Evolutionary conservation across 2,888 invertebrate genomes (phyloP), one percentile per base, ranked within the genome.

Genomic region (Latheticus oryzae): DNA sequence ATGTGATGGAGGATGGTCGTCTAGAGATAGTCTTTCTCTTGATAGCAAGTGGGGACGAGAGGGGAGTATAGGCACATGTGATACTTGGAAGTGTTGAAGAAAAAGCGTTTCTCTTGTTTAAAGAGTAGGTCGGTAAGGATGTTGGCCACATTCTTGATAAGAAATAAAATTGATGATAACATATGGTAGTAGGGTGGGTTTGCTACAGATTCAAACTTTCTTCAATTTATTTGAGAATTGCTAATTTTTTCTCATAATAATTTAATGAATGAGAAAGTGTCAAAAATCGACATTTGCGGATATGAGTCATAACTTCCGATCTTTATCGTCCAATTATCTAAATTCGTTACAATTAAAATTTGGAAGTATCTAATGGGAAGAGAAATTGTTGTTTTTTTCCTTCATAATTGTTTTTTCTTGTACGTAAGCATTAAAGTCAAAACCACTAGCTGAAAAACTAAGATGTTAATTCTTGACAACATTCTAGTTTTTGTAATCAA

Each of bases 21-120:
- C 63, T 61, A 61, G 58, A 58, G 40, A 28, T 8, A 40, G 23
- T 65, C 64, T 61, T 57, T 57, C 62, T 64, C 60, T 63, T 43
- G 43, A 45, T 17, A 19, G 26, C 43, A 23, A 5, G 47, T 15
- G 48, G 33, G 42, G 47, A 53, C 52, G 65, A 64, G 63, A 65
- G 59, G 58, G 47, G 23, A 47, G 19, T 47, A 61, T 58, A 38
- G n/a, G 47, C 61, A 62, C 61, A 58, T 65, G 64, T 61, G 54
- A 47, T 50, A 23, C 21, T 26, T 32, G 13, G 15, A 32, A 15
- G 32, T 23, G 15, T 9, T 24, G 8, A 23, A 51, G 37, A 17
- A 57, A 35, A 35, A 52, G 50, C 50, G 26, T 52, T 52, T 52
- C 52, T 52, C 48, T 35, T 12, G 48, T 16, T 21, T 26, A 3